phyloP scores from a whole-genome alignment of 2,888 invertebrate species.

The Nomada fabriciana region DNA sequence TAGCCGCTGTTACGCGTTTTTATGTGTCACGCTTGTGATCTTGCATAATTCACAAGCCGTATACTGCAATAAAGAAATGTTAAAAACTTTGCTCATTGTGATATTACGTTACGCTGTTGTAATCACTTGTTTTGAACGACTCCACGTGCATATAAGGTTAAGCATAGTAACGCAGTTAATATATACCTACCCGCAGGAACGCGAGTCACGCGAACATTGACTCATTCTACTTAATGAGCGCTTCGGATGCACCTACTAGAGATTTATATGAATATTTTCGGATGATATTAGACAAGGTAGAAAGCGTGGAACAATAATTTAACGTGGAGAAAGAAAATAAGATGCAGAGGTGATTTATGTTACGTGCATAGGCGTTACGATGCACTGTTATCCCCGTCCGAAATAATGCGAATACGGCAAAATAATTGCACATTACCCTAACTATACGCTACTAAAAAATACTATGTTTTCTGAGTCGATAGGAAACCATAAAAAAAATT shows the following conservation, averaged over 20 bases:
- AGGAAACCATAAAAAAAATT: neutral
- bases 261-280: constrained; percentile 48
- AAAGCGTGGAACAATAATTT: constrained; percentile 1
- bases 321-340: constrained; percentile 15
- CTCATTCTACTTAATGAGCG: constrained; percentile 26
- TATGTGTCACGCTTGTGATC: neutral
- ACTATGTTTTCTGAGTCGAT: no score
- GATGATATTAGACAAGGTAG: constrained; percentile 32
- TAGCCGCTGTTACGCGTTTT: neutral
- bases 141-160: neutral
- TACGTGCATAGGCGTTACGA: neutral
- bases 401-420: neutral
- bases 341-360: constrained; percentile 5
- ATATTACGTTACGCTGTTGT: constrained; percentile 7
- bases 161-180: neutral
- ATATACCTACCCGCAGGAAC: neutral
- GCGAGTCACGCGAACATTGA: constrained; percentile 24
- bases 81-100: constrained; percentile 18
- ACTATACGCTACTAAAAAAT: neutral
- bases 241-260: constrained; percentile 11
- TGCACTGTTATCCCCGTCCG: neutral
- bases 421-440: no score
- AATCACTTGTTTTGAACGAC: constrained; percentile 11
- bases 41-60: constrained; percentile 9
- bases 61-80: neutral